Conservation (phyloP, 2,888 invertebrate genomes). For the Cecidostiba fungosa region DNA sequence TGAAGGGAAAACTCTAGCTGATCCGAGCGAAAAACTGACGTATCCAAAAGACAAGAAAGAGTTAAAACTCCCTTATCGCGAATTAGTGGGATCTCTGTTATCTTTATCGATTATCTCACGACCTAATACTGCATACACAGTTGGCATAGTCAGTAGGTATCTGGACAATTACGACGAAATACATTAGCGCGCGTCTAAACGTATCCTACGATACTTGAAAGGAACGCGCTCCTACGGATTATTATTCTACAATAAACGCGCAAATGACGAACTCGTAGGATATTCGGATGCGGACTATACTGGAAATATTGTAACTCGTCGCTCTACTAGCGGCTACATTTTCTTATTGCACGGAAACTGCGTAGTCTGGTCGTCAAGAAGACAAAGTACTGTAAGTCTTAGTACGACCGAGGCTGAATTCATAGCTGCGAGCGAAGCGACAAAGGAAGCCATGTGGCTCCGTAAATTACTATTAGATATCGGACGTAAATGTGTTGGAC, state of each 20-base stretch:
- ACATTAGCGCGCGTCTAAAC: neutral
- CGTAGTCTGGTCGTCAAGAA: neutral
- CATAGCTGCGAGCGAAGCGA: constrained; percentile 68
- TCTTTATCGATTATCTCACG: neutral
- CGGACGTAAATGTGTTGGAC: constrained; percentile 50
- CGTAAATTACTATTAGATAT: constrained; percentile 65
- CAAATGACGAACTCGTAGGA: constrained; percentile 34
- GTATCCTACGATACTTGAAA: neutral
- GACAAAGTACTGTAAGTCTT: constrained; percentile 64
- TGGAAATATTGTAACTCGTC: constrained; percentile 61
- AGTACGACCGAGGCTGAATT: constrained; percentile 71
- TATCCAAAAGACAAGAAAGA: neutral
- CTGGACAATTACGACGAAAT: neutral
- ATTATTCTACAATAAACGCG: constrained; percentile 41
- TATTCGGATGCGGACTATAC: constrained; percentile 67
- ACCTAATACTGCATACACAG: neutral
- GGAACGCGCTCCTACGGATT: constrained; percentile 55
- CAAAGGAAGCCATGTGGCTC: constrained; percentile 68
- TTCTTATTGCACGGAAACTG: constrained; percentile 62
- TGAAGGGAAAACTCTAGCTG: neutral
- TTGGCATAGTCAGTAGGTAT: neutral
- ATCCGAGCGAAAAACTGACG: neutral
- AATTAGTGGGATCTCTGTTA: neutral
- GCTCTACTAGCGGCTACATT: constrained; percentile 68
- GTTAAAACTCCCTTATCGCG: neutral